Percentiles rank a stretch among this genome's conserved stretches.
These are phyloP conservation scores for Muschampia plurimacula DNA, from an alignment of 2,888 invertebrate genomes.

Conservation along the genomic window DNA sequence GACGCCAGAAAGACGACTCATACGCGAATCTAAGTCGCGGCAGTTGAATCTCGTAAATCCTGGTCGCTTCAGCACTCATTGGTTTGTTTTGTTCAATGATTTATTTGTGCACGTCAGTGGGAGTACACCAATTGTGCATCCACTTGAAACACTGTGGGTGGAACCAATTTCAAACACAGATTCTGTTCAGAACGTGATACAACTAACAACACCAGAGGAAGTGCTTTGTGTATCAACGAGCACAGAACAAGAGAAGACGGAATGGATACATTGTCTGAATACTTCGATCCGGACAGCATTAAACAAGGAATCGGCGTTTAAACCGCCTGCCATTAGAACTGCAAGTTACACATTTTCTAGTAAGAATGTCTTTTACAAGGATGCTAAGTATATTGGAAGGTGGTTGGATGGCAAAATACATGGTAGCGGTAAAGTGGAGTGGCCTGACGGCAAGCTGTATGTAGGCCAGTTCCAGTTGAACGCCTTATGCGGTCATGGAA, in stretches of 20 bases:
- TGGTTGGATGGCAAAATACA: slow-evolving; percentile 95
- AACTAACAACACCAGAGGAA: slow-evolving; percentile 92
- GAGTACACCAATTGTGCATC: slow-evolving; percentile 87
- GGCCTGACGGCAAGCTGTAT: slow-evolving; percentile 92
- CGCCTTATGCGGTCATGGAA: slow-evolving; percentile 89
- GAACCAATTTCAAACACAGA: slow-evolving; percentile 89
- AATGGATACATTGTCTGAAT: slow-evolving; percentile 92
- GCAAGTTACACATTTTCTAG: slow-evolving; percentile 89
- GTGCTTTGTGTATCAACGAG: slow-evolving; percentile 88
- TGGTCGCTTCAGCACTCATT: slow-evolving; percentile 91
- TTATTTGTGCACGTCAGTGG: slow-evolving; percentile 91
- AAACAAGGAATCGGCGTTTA: slow-evolving; percentile 86
- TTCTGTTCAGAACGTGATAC: slow-evolving; percentile 87
- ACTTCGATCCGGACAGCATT: slow-evolving; percentile 89
- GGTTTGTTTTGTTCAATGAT: slow-evolving; percentile 94
- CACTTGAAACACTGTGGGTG: slow-evolving; percentile 92
- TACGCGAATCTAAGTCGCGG: slow-evolving; percentile 91
- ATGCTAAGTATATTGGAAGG: slow-evolving; percentile 91
- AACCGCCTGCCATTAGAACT: slow-evolving; percentile 89
- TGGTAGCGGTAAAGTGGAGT: slow-evolving; percentile 93
- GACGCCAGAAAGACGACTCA: slow-evolving; percentile 89
- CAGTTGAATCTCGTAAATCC: slow-evolving; percentile 89
- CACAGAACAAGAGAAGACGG: slow-evolving; percentile 89
- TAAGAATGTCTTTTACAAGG: slow-evolving; percentile 90
- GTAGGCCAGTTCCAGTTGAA: slow-evolving; percentile 93